Evolutionary conservation across 2,113 vertebrate genomes (phyloP), one percentile per base, ranked within the genome.

Genomic region (Antennarius striatus): DNA sequence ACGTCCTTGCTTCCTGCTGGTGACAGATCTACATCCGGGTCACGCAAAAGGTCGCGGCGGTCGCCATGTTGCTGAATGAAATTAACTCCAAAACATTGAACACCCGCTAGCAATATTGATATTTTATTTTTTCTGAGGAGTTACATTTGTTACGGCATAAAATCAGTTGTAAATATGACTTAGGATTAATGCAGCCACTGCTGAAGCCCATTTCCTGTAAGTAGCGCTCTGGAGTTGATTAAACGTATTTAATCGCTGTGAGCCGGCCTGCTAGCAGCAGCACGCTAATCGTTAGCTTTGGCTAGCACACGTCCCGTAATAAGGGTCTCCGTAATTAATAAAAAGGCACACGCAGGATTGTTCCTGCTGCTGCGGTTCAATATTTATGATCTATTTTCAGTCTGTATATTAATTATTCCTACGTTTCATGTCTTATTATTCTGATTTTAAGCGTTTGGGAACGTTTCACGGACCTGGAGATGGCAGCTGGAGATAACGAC

Each of bases 21-120:
- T 36, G 32, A 36, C 32, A 7, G 32, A 36, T 36, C 55, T 9
- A 79, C 70, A 73, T 91, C 92, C 92, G 90, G 89, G 88, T 88
- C 9, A 75, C 46, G 4, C 9, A 6, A 75, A 65, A 81, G 86
- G 88, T 86, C 75, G 67, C 65, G 10, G 63, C 68, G 73, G 89
- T 74, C 89, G 91, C 91, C 90, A 92, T 93, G 90, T 91, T 93
- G 89, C 80, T 80, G 81, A 90, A 89, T 90, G 85, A 88, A 87
- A 77, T 84, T 86, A 87, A 82, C 90, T 89, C 65, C 74, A 77
- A 87, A 88, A 82, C 84, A 89, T 85, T 84, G 73, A 84, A 59
- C 68, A 83, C 62, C 71, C 63, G 71, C 53, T 89, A 80, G 68
- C 82, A 81, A 84, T 78, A 86, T 71, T 70, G 63, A 61, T 71